phyloP scores from a whole-genome alignment of 2,888 invertebrate species.

The Aphrophora alni region DNA sequence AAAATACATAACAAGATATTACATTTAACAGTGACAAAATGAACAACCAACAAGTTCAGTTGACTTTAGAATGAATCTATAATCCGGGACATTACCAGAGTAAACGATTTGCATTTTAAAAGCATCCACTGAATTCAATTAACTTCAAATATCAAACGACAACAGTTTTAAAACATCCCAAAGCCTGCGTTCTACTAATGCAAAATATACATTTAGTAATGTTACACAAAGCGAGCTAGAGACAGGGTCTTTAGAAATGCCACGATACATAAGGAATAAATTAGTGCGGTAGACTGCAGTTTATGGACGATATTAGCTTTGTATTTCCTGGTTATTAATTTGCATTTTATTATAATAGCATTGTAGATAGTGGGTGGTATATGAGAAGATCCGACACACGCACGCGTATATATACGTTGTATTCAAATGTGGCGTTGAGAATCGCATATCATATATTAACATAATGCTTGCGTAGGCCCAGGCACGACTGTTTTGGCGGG shows the following conservation, averaged over 20 bases:
- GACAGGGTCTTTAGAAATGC: background rate
- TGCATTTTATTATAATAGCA: conserved; percentile 38
- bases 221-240: background rate
- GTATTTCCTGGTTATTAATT: conserved; percentile 37
- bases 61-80: no score
- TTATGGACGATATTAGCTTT: conserved; percentile 33
- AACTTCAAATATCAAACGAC: no score
- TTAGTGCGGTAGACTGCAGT: background rate
- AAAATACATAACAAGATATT: no score
- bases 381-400: background rate
- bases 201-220: background rate
- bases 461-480: conserved; percentile 17
- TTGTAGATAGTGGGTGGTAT: conserved; percentile 32
- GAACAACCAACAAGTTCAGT: no score
- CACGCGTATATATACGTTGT: conserved; percentile 15
- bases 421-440: conserved; percentile 28
- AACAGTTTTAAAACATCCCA: background rate
- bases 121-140: no score
- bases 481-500: no score
- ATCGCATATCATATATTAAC: conserved; percentile 27
- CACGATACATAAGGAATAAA: conserved; percentile 21
- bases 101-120: background rate
- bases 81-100: no score
- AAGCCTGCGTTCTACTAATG: background rate
- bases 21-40: no score